Evolutionary conservation across 2,113 vertebrate genomes (phyloP).

Genomic region (Cochlearius cochlearius): DNA sequence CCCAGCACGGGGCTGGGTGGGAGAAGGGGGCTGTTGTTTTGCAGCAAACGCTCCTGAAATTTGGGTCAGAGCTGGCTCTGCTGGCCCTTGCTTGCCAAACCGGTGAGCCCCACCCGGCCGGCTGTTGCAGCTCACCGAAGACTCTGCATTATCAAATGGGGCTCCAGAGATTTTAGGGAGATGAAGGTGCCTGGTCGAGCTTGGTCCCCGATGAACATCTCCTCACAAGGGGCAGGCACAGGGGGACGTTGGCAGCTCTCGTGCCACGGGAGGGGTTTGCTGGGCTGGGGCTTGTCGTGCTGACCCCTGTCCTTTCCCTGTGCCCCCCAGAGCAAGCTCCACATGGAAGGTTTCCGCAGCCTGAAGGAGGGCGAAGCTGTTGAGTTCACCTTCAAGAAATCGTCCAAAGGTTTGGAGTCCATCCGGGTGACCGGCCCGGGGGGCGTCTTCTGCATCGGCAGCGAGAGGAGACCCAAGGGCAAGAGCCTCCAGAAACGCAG

Average conservation of each 20-base stretch:
- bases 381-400: slow-evolving; percentile 97
- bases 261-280: not conserved
- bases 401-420: slow-evolving; percentile 93
- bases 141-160: accelerated
- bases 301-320: not conserved
- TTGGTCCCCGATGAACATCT: accelerated
- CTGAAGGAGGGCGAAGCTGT: slow-evolving; percentile 94
- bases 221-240: too few species aligned
- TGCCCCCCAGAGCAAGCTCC: slow-evolving; percentile 88
- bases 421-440: slow-evolving; percentile 90
- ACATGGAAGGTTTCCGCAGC: slow-evolving; percentile 99
- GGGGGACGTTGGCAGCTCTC: accelerated
- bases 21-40: not conserved
- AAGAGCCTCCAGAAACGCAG: slow-evolving; percentile 92
- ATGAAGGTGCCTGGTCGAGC: not conserved
- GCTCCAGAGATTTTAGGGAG: not conserved
- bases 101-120: accelerated
- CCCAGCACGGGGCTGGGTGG: accelerated
- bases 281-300: not conserved
- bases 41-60: not conserved
- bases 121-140: not conserved
- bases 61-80: not conserved
- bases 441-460: slow-evolving; percentile 90
- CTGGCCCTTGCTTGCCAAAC: not conserved
- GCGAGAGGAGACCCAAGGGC: slow-evolving; percentile 91